Percentiles rank a stretch among this genome's conserved stretches.
Evolutionary conservation across 30 jellyfish, hydroid and myxozoan genomes (phyloP).

Genomic region (Hydractinia echinata): DNA sequence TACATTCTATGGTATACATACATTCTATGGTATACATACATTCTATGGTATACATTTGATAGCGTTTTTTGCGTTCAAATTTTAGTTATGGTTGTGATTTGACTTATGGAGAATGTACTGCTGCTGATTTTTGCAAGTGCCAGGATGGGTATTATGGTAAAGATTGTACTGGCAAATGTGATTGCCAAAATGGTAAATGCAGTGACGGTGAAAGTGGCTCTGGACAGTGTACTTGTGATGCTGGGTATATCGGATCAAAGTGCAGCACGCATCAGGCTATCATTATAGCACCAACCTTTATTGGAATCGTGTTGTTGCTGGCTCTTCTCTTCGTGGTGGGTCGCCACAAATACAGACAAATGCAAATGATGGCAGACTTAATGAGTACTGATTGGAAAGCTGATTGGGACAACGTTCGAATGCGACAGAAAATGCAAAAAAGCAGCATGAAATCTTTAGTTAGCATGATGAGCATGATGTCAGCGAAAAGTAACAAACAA

Average conservation of each 20-base stretch:
- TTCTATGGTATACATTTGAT: neutral
- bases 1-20: no score
- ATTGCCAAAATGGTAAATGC: slow-evolving; percentile 72
- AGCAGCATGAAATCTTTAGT: slow-evolving; percentile 54
- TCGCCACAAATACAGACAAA: slow-evolving; percentile 1
- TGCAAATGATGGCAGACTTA: slow-evolving; percentile 49
- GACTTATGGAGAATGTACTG: slow-evolving; percentile 55
- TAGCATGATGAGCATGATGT: slow-evolving; percentile 42
- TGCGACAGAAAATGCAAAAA: slow-evolving; percentile 43
- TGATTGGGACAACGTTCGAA: slow-evolving; percentile 43
- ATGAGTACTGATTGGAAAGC: slow-evolving; percentile 74
- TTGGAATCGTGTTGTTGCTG: slow-evolving; percentile 5
- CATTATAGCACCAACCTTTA: slow-evolving; percentile 21
- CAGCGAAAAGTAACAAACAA: slow-evolving; percentile 31
- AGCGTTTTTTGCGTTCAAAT: neutral
- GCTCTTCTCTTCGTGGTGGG: slow-evolving; percentile 25
- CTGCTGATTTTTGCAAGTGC: slow-evolving; percentile 69
- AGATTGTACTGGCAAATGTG: slow-evolving; percentile 67
- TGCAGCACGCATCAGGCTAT: slow-evolving; percentile 21
- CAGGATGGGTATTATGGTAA: slow-evolving; percentile 39
- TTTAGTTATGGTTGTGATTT: slow-evolving; percentile 37
- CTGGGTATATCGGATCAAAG: slow-evolving; percentile 29
- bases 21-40: no score
- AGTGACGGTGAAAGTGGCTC: slow-evolving; percentile 55
- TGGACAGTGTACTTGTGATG: slow-evolving; percentile 35